Evolutionary conservation across 2,888 invertebrate species (phyloP).

Genomic region (Mythimna lalbum): DNA sequence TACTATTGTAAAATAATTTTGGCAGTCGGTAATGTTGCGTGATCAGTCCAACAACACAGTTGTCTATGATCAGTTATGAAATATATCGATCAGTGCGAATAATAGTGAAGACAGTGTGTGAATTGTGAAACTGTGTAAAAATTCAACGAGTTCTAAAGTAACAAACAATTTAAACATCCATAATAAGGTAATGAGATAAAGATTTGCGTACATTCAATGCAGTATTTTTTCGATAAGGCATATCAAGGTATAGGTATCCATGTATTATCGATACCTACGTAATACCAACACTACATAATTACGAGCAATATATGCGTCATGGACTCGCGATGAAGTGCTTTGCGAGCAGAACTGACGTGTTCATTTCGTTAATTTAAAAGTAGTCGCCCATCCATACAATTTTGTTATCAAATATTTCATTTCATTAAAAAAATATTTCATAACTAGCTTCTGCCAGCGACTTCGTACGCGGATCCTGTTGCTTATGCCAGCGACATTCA

Average conservation of each 20-base stretch:
- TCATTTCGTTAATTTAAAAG: constrained; percentile 52
- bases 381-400: constrained; percentile 42
- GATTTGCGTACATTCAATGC: constrained; percentile 82
- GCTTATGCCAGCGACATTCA: too few relatives aligned
- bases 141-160: neutral
- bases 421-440: too few relatives aligned
- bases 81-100: constrained; percentile 1
- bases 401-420: neutral
- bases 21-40: constrained; percentile 23
- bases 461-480: too few relatives aligned
- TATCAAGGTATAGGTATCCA: constrained; percentile 52
- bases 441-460: too few relatives aligned
- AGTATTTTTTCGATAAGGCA: constrained; percentile 68
- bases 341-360: constrained; percentile 43
- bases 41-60: constrained; percentile 8
- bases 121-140: constrained; percentile 13
- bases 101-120: constrained; percentile 9
- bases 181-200: constrained; percentile 72
- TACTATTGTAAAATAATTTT: constrained; percentile 21
- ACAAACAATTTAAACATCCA: constrained; percentile 27
- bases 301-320: constrained; percentile 48
- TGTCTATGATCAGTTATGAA: constrained; percentile 10
- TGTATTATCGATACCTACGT: constrained; percentile 64
- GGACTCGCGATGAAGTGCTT: constrained; percentile 50
- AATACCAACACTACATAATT: constrained; percentile 32